Conservation (phyloP, 2,888 invertebrate species). For the Meteorus colon region DNA sequence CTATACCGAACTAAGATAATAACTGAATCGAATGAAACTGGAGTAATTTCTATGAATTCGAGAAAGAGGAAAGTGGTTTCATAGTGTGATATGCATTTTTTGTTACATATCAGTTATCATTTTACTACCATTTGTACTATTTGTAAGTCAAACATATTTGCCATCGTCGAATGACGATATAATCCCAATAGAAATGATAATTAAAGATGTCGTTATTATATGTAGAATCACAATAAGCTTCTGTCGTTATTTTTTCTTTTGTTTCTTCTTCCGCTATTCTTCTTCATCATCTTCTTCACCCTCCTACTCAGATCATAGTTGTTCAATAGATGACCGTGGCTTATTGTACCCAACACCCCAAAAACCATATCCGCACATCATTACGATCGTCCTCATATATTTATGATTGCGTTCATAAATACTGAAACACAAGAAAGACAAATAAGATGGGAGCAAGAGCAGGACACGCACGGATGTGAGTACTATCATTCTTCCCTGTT, state of each 20-base stretch:
- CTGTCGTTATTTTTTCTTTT: constrained; percentile 1
- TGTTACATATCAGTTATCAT: too few species aligned
- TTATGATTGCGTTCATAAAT: constrained; percentile 42
- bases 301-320: background rate
- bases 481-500: constrained; percentile 41
- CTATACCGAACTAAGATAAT: too few species aligned
- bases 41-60: too few species aligned
- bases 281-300: background rate
- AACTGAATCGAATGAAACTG: too few species aligned
- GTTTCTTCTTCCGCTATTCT: background rate
- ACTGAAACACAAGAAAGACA: constrained; percentile 41
- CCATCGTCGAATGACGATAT: constrained; percentile 49
- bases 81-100: too few species aligned
- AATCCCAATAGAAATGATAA: constrained; percentile 52
- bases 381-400: constrained; percentile 28
- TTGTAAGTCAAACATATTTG: constrained; percentile 47
- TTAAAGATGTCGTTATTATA: constrained; percentile 34
- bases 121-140: too few species aligned
- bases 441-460: constrained; percentile 12
- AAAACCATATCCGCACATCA: constrained; percentile 16
- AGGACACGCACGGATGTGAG: background rate
- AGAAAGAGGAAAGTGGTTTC: too few species aligned
- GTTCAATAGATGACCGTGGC: constrained; percentile 10
- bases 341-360: constrained; percentile 16
- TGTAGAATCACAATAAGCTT: background rate